Conservation (phyloP, 2,888 invertebrate species). For the Troides helena region DNA sequence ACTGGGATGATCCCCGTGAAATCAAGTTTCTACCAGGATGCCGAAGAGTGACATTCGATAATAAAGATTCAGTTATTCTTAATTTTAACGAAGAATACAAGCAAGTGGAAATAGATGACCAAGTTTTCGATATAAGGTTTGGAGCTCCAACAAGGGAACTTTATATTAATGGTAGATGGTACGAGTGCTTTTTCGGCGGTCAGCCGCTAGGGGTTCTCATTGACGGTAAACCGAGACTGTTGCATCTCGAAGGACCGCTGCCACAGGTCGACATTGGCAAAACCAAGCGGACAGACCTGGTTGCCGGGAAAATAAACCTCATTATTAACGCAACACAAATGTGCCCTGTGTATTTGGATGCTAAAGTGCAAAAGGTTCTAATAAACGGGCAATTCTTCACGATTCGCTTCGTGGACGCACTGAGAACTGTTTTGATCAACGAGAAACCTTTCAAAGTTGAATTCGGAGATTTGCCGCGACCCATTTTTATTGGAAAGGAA, state of each 20-base stretch:
- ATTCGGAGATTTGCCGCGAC: conserved; percentile 91
- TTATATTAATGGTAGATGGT: conserved; percentile 92
- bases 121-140: conserved; percentile 88
- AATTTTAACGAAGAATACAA: conserved; percentile 85
- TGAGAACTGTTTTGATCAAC: conserved; percentile 88
- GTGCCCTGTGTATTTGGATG: conserved; percentile 90
- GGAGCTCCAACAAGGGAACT: conserved; percentile 96
- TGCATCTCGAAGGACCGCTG: conserved; percentile 93
- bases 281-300: conserved; percentile 87
- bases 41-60: conserved; percentile 87
- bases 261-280: conserved; percentile 96
- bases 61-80: conserved; percentile 84
- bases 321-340: conserved; percentile 90
- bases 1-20: conserved; percentile 92
- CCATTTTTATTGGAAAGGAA: conserved; percentile 85
- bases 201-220: conserved; percentile 90
- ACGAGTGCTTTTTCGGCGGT: conserved; percentile 96
- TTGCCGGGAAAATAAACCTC: conserved; percentile 90
- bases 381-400: conserved; percentile 86
- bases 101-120: conserved; percentile 86
- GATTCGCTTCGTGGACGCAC: conserved; percentile 88
- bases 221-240: conserved; percentile 86
- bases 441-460: conserved; percentile 88
- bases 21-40: conserved; percentile 91
- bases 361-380: conserved; percentile 89